Evolutionary conservation across 2,113 vertebrate genomes (phyloP), one percentile per base, ranked within the genome.

Genomic region (Stercorarius parasiticus): DNA sequence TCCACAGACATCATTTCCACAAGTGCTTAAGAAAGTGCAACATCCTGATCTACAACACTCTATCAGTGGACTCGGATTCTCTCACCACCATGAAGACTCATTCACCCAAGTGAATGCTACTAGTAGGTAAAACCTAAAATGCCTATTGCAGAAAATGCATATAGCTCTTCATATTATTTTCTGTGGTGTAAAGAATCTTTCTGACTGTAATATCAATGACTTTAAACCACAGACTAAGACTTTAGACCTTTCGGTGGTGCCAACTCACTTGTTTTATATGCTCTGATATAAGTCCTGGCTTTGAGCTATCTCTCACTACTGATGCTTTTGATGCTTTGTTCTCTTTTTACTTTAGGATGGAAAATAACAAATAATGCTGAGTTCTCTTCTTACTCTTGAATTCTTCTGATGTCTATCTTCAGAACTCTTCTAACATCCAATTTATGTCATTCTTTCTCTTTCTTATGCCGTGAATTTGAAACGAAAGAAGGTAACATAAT

Each of bases 381-480:
- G 73, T 94, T 95, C 82, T 87, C 71, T 71, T 72, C 82, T 90
- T 65, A 87, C 76, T 82, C 87, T 97, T 50, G n/a, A 89, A 90
- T 84, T 94, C 90, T 70, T 97, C 94, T 82, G 92, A 97, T 96
- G 96, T 87, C 65, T 97, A 74, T 77, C 96, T 94, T 95, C 91
- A 82, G 96, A 94, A 93, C 84, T 84, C 86, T 94, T 82, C 96
- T 96, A 96, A 69, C 95, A 92, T 88, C 87, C 94, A 95, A 80
- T 91, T 95, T 88, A 87, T 42, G 76, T 96, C 76, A 92, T 83
- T 94, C 95, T 79, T 92, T 96, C 79, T 72, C 96, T 92, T 93
- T 74, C 36, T 65, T 90, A 97, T 29, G 87, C 92, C 26, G 53
- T 38, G 91, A 89, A 88, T 92, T 93, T 81, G 56, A 95, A 96